Evolutionary conservation across 2,888 invertebrate genomes (phyloP).

Genomic region (Leptopilina drosophilae): DNA sequence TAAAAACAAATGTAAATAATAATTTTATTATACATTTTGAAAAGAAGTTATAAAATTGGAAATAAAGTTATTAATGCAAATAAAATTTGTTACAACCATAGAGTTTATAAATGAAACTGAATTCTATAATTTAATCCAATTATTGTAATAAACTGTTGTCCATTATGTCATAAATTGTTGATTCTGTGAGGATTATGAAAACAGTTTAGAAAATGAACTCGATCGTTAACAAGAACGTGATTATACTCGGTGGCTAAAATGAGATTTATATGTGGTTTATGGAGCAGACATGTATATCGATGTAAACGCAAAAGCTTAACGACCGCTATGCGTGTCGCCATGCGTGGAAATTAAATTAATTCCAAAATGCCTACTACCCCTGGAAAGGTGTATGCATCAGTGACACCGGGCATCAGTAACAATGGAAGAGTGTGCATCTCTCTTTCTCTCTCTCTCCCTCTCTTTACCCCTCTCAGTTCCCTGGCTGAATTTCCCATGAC

Average conservation of each 20-base stretch:
- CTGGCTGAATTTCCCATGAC: conserved; percentile 75
- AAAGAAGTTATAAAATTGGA: too few species aligned
- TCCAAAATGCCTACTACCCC: conserved; percentile 58
- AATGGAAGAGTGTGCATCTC: conserved; percentile 65
- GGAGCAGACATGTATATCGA: conserved; percentile 38
- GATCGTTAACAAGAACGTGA: conserved; percentile 31
- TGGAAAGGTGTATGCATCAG: conserved; percentile 63
- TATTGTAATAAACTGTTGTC: not conserved
- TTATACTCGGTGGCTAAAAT: conserved; percentile 28
- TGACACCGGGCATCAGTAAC: conserved; percentile 61
- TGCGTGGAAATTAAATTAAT: conserved; percentile 70
- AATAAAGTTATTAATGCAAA: too few species aligned
- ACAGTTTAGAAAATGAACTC: conserved; percentile 33
- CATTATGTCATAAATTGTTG: conserved; percentile 15
- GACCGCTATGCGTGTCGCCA: conserved; percentile 55
- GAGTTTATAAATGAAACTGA: not conserved
- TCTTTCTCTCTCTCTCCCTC: too few species aligned
- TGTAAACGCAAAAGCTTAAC: conserved; percentile 47
- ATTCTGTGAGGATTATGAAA: not conserved
- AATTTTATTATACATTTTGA: not conserved
- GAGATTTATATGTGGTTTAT: conserved; percentile 39
- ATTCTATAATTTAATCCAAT: not conserved
- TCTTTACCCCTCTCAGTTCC: conserved; percentile 53
- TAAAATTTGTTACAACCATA: too few species aligned
- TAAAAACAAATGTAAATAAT: not conserved